A percentile compares a stretch with the other conserved stretches of the same genome.
Conservation (phyloP, 2,113 vertebrate genomes). For the Mastomys coucha region DNA sequence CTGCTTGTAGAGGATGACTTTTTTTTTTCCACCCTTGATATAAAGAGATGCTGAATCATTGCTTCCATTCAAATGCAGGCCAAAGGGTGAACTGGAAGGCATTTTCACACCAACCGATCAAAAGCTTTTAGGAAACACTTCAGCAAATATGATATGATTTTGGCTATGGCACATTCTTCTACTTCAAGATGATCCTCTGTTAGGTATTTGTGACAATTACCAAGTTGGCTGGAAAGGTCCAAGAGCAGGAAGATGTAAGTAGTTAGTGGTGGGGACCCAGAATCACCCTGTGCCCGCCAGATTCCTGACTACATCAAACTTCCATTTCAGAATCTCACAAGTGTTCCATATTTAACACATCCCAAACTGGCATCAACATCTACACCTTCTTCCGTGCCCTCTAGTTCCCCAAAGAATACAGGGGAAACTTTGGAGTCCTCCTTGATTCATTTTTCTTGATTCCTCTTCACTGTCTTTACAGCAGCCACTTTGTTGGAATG, state of each 20-base stretch:
- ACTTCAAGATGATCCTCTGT: not conserved
- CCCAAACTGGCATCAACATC: too few species aligned
- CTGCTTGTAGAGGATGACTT: not conserved
- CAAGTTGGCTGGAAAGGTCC: not conserved
- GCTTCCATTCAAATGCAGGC: not conserved
- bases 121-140: not conserved
- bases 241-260: not conserved
- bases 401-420: not conserved
- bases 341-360: not conserved
- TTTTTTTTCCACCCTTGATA: not conserved
- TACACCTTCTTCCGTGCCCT: not conserved
- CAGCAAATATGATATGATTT: not conserved
- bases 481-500: not conserved
- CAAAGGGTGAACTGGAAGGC: not conserved
- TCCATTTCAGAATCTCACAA: not conserved
- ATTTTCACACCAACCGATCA: not conserved
- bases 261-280: not conserved
- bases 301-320: not conserved
- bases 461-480: not conserved
- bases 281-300: not conserved
- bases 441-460: not conserved
- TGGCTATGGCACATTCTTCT: not conserved
- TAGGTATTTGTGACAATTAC: not conserved
- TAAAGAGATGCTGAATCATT: constrained; percentile 26
- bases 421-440: not conserved